phyloP scores from a whole-genome alignment of 2,888 invertebrate species.

The Drosophila neotestacea region DNA sequence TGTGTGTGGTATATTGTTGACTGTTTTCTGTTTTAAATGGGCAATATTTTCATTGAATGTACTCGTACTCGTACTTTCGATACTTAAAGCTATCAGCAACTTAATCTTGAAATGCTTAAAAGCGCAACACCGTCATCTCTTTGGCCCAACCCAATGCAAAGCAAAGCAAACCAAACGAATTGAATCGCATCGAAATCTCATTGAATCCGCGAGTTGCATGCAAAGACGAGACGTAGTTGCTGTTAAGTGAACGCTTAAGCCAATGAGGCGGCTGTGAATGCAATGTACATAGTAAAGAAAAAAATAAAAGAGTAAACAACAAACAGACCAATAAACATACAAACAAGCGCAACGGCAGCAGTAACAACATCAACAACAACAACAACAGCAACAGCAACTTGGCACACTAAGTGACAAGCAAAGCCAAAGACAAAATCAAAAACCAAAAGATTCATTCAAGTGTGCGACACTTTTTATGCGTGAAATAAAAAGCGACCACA shows the following conservation, averaged over 20 bases:
- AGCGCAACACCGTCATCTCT: constrained; percentile 29
- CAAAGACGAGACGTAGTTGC: constrained; percentile 41
- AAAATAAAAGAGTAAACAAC: constrained; percentile 37
- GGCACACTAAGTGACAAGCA: constrained; percentile 45
- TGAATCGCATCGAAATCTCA: constrained; percentile 1
- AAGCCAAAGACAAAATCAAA: constrained; percentile 15
- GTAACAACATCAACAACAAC: constrained; percentile 29
- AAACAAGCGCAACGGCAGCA: constrained; percentile 65
- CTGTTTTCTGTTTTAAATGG: constrained; percentile 14
- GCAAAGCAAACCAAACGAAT: constrained; percentile 2
- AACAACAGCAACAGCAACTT: constrained; percentile 25
- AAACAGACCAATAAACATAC: constrained; percentile 64
- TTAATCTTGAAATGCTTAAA: constrained; percentile 43
- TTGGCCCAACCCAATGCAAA: constrained; percentile 19
- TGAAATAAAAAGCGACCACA: constrained; percentile 53
- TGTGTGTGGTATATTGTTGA: constrained; percentile 15
- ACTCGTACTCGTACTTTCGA: constrained; percentile 49
- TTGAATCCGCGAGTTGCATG: constrained; percentile 37
- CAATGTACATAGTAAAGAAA: constrained; percentile 6
- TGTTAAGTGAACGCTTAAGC: constrained; percentile 74
- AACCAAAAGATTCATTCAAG: constrained; percentile 69
- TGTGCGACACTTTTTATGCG: constrained; percentile 79
- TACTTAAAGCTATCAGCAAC: constrained; percentile 41
- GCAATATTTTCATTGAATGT: constrained; percentile 40
- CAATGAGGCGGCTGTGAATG: constrained; percentile 58